phyloP scores from a whole-genome alignment of 2,797 vertebrate species.

The Sandelia bainsii region DNA sequence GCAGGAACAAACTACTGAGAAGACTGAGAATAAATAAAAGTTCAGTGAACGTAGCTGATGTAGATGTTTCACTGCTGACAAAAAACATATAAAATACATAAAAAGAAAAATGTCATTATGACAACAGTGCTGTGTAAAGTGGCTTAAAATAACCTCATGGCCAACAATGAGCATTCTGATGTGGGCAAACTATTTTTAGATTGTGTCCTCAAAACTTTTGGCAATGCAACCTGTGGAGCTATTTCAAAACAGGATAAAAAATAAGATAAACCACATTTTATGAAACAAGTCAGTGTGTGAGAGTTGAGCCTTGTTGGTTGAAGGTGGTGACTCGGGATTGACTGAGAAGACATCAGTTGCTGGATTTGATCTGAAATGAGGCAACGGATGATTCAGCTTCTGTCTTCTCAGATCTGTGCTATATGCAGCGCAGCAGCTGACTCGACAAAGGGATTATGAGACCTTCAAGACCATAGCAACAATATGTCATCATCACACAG shows the following conservation, averaged over 20 bases:
- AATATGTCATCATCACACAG: conserved; percentile 75
- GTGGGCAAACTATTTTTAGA: background rate
- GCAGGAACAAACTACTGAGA: background rate
- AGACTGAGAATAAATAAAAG: background rate
- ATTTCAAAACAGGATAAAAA: background rate
- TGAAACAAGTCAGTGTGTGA: background rate
- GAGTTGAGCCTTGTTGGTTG: conserved; percentile 1
- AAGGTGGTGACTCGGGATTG: background rate
- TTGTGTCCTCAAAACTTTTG: background rate
- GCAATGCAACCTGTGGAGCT: background rate
- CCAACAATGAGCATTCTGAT: no score
- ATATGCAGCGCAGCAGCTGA: conserved; percentile 47
- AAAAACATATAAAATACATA: no score
- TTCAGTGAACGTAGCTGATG: no score
- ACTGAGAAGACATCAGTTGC: conserved; percentile 1
- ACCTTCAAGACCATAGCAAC: conserved; percentile 56
- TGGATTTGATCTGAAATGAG: conserved; percentile 9
- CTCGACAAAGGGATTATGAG: conserved; percentile 26
- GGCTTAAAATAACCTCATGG: no score
- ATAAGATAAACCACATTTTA: background rate
- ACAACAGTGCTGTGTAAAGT: no score
- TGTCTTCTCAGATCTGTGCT: conserved; percentile 16
- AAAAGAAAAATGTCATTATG: no score
- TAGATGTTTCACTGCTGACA: no score
- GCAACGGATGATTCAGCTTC: background rate